Base-by-base conservation (phyloP, 1,140 invertebrate genomes). In the Aleiodes sp. region DNA sequence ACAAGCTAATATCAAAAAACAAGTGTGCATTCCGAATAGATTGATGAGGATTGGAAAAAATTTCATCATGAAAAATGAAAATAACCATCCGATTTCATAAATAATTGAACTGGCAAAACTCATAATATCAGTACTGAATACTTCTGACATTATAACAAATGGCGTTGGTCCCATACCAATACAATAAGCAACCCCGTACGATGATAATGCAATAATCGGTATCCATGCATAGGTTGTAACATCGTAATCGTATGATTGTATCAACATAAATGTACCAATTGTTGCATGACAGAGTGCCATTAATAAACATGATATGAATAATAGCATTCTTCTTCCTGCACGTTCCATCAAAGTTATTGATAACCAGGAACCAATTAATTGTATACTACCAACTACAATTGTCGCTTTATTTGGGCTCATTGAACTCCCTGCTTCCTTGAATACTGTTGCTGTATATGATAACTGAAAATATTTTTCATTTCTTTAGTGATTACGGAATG, bases 111-210 rank as follows among this genome's bases (percentile, higher is more conserved):
- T 84, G 0, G 88, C 88, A 16, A 86, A 67, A 33, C 87, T 85
- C 52, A 84, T 69, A 0, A 87, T 74, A 71, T 88, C 78, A 39
- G 83, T 75, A 4, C 87, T 87, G 69, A 92, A 91, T 10, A 92
- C 85, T 79, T 93, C 92, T 0, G 90, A 87, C 56, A 88, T 86
- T 0, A 92, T 77, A 1, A 92, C 82, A 74, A 89, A 90, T 0
- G 91, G 91, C 57, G 89, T 76, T 2, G 82, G 82, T 1, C 87
- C 87, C 35, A 86, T 75, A 0, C 88, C 88, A 0, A 88, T 28
- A n/a, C 82, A 80, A 56, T 86, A 88, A 0, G 84, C 79, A 1
- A 90, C 76, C 46, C 92, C 88, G 72, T 88, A 92, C 2, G 88
- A 28, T 1, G 87, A 85, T 0, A 89, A 62, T 2, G 88, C 83